phyloP scores from a whole-genome alignment of 1,140 invertebrate species.

The Leptinotarsa defecta region DNA sequence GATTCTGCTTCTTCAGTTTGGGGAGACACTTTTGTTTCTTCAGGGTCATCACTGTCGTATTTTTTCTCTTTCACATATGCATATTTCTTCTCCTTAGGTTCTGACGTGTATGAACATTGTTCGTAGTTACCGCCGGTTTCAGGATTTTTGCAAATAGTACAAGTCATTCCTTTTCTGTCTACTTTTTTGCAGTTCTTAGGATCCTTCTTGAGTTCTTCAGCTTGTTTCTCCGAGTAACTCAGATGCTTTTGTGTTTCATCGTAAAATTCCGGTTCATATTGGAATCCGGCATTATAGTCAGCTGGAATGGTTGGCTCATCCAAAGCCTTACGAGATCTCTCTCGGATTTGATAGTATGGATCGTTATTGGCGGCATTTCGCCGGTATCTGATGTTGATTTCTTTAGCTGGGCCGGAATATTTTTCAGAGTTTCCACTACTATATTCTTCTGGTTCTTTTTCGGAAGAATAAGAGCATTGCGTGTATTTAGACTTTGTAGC shows the following conservation, averaged over 20 bases:
- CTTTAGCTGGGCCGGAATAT: constrained; percentile 43
- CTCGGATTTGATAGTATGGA: constrained; percentile 49
- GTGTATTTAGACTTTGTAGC: constrained; percentile 58
- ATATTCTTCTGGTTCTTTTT: constrained; percentile 51
- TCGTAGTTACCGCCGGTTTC: constrained; percentile 73
- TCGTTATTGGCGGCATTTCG: constrained; percentile 45
- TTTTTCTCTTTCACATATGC: constrained; percentile 67
- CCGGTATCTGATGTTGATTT: constrained; percentile 42
- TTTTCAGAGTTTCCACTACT: constrained; percentile 49
- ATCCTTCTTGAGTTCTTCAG: constrained; percentile 62
- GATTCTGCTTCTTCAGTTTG: constrained; percentile 33
- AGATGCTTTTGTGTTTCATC: constrained; percentile 42
- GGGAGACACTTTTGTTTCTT: constrained; percentile 44
- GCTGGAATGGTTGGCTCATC: constrained; percentile 30
- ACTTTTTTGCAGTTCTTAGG: constrained; percentile 67
- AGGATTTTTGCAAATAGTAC: constrained; percentile 68
- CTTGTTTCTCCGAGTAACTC: constrained; percentile 61
- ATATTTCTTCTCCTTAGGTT: constrained; percentile 72
- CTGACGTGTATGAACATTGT: constrained; percentile 70
- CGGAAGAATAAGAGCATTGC: constrained; percentile 57
- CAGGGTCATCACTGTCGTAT: constrained; percentile 61
- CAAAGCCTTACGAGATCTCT: constrained; percentile 42
- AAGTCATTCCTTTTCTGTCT: constrained; percentile 66
- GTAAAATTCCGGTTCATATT: constrained; percentile 42
- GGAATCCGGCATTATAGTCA: constrained; percentile 32